Conservation (phyloP, 2,113 vertebrate species). For the Hemicordylus capensis region DNA sequence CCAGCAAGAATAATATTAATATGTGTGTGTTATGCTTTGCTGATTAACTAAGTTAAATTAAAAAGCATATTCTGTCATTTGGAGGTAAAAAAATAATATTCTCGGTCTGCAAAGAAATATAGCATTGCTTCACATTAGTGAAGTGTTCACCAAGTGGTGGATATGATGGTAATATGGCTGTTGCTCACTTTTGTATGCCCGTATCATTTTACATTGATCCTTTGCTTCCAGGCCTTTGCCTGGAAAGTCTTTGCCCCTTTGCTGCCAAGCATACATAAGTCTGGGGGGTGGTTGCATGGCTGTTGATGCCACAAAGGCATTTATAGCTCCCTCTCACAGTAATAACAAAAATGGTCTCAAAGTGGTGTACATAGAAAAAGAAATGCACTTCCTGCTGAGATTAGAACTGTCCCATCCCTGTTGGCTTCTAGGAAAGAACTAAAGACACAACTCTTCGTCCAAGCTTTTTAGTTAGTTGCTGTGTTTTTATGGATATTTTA, state of each 20-base stretch:
- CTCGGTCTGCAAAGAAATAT: neutral
- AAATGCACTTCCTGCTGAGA: too few species aligned
- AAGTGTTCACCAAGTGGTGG: neutral
- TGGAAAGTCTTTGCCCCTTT: neutral
- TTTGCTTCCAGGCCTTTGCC: neutral
- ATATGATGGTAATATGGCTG: neutral
- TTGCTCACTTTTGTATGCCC: neutral
- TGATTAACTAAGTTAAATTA: neutral
- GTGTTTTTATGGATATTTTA: too few species aligned
- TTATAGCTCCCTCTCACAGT: neutral
- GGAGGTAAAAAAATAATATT: neutral
- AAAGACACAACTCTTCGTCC: too few species aligned
- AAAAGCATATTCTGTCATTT: neutral
- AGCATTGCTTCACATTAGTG: neutral
- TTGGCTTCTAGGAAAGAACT: too few species aligned
- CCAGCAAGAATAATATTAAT: neutral
- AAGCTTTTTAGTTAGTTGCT: too few species aligned
- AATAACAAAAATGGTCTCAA: too few species aligned
- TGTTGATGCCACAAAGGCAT: neutral
- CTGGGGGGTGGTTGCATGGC: neutral
- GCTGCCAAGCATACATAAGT: neutral
- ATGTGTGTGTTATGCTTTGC: neutral
- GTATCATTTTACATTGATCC: neutral
- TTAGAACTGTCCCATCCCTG: too few species aligned
- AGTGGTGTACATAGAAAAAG: too few species aligned